Conservation (phyloP, 1,140 invertebrate species). For the Diploscapter pachys region DNA sequence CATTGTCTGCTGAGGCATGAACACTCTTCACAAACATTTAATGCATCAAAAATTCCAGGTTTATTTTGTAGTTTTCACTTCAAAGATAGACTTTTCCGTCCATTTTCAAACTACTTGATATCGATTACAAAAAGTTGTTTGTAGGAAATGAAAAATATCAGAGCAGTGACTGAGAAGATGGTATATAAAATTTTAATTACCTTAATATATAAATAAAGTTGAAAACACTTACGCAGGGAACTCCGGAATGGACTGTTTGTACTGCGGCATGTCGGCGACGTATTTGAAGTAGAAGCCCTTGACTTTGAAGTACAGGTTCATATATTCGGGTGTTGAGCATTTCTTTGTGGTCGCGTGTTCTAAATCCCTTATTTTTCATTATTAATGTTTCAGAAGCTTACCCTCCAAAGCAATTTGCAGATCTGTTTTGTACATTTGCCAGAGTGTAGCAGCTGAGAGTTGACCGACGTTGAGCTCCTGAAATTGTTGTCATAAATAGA, state of each 20-base stretch:
- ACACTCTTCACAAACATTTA: too few species aligned
- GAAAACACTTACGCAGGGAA: constrained; percentile 76
- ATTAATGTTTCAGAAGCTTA: constrained; percentile 34
- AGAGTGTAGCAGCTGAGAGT: constrained; percentile 93
- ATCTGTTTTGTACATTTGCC: constrained; percentile 92
- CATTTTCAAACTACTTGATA: too few species aligned
- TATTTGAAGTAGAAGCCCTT: constrained; percentile 99
- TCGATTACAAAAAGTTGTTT: too few species aligned
- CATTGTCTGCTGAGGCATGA: too few species aligned
- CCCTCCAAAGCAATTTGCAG: constrained; percentile 92
- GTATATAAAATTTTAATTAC: too few species aligned
- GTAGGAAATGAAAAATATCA: too few species aligned
- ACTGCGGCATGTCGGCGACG: constrained; percentile 93
- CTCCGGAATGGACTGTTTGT: constrained; percentile 85
- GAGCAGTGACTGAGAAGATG: too few species aligned
- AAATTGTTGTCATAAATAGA: too few species aligned
- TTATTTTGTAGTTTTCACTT: too few species aligned
- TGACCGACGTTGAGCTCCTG: constrained; percentile 69
- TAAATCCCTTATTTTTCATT: constrained; percentile 49
- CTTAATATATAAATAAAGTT: background rate
- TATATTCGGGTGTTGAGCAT: constrained; percentile 96
- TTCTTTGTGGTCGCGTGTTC: constrained; percentile 91
- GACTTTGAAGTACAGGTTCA: constrained; percentile 88
- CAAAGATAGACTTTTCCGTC: too few species aligned
- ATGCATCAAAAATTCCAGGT: too few species aligned